phyloP scores from a whole-genome alignment of 2,113 vertebrate genomes.

The Poeciliopsis prolifica region DNA sequence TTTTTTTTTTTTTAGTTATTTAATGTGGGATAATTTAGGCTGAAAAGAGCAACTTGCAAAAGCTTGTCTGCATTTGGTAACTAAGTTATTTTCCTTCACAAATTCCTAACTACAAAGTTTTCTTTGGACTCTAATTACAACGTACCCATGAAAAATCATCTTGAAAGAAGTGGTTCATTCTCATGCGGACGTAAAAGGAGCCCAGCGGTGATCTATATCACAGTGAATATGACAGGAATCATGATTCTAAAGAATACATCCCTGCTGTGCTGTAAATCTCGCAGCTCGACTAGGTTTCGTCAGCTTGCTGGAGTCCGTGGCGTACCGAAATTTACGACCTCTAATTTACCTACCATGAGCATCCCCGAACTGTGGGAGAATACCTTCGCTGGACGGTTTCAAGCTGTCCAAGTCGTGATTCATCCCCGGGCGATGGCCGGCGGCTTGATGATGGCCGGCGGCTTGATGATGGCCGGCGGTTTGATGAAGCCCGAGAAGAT shows the following conservation, averaged over 20 bases:
- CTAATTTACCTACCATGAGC: background rate
- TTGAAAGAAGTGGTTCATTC: background rate
- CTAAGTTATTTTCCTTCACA: too few relatives aligned
- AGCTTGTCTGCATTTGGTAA: too few relatives aligned
- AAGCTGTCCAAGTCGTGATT: slow-evolving; percentile 12
- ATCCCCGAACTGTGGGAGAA: background rate
- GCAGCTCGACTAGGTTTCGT: background rate
- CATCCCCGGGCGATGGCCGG: background rate
- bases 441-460: background rate
- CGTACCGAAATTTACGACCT: background rate
- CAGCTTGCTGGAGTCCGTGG: background rate
- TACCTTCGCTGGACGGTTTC: background rate
- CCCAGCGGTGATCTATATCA: too few relatives aligned
- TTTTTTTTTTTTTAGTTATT: too few relatives aligned
- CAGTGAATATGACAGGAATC: background rate
- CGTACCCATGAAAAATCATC: too few relatives aligned
- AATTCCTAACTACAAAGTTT: too few relatives aligned
- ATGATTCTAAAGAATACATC: background rate
- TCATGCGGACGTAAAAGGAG: background rate
- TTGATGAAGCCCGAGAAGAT: slow-evolving; percentile 15
- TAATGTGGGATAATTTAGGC: too few relatives aligned
- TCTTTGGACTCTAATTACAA: too few relatives aligned
- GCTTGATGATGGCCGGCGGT: background rate
- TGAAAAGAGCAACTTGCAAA: too few relatives aligned
- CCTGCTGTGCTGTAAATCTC: background rate